Percentiles rank a stretch among this genome's conserved stretches.
Evolutionary conservation across 2,888 invertebrate genomes (phyloP).

Genomic region (Brachypalpus laphriformis): DNA sequence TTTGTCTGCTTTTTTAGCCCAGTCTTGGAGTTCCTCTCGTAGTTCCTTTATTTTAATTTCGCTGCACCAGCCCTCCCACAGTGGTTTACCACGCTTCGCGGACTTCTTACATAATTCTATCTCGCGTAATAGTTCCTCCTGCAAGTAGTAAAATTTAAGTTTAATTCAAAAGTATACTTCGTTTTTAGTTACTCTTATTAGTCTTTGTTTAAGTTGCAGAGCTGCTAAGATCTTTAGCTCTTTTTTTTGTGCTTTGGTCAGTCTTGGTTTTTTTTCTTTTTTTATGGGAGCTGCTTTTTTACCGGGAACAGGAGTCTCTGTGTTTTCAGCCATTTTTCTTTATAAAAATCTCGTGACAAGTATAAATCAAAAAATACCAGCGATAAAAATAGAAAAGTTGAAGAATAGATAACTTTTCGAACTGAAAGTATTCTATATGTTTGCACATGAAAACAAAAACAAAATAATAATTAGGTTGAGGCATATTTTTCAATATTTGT

Average conservation of each 20-base stretch:
- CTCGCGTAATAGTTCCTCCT: constrained; percentile 79
- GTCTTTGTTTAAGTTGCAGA: neutral
- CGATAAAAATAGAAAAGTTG: neutral
- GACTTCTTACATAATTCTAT: constrained; percentile 78
- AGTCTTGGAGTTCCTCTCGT: constrained; percentile 77
- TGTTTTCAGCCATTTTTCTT: neutral
- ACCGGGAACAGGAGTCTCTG: neutral
- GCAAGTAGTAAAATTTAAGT: neutral
- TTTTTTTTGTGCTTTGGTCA: neutral
- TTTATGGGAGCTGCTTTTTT: neutral
- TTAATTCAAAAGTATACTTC: neutral
- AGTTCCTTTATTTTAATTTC: constrained; percentile 78
- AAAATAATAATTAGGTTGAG: neutral
- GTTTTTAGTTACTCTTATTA: neutral
- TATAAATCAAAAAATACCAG: neutral
- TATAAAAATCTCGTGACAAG: too few species aligned
- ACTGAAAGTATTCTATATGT: too few species aligned
- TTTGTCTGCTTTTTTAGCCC: constrained; percentile 75
- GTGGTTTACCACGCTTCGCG: constrained; percentile 75
- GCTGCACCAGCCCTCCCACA: constrained; percentile 78
- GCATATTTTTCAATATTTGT: neutral
- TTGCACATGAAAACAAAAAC: neutral
- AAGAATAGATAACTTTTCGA: neutral
- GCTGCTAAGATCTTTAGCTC: neutral
- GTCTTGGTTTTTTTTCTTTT: neutral